Evolutionary conservation across 2,888 invertebrate species (phyloP).

Genomic region (Aphidius colemani): DNA sequence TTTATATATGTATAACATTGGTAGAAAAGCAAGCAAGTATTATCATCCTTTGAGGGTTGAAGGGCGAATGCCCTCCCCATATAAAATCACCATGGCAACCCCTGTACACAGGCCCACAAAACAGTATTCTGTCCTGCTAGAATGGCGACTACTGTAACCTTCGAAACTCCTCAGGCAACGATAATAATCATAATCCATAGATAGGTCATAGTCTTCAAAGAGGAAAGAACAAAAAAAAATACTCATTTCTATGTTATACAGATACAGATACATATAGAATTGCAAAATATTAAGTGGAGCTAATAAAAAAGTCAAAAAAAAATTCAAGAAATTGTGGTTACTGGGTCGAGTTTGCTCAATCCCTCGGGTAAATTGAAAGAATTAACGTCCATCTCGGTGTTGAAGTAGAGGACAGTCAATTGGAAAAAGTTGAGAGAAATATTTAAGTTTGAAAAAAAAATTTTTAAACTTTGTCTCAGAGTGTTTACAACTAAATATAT

Average conservation of each 20-base stretch:
- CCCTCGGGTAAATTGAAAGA: no score
- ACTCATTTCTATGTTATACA: neutral
- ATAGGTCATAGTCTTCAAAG: slow-evolving; percentile 2
- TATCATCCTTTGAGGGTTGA: slow-evolving; percentile 51
- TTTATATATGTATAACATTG: slow-evolving; percentile 33
- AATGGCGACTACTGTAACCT: slow-evolving; percentile 53
- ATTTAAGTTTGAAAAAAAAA: no score
- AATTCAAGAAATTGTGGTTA: no score
- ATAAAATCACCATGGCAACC: slow-evolving; percentile 58
- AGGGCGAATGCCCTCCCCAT: slow-evolving; percentile 49
- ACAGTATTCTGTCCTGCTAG: slow-evolving; percentile 53
- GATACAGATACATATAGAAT: no score
- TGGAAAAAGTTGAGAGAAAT: no score
- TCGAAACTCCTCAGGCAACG: slow-evolving; percentile 40
- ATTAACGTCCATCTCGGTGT: no score
- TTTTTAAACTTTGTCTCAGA: no score
- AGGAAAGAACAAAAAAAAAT: neutral
- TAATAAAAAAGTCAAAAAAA: no score
- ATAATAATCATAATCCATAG: slow-evolving; percentile 34
- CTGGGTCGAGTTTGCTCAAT: no score
- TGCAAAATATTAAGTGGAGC: no score
- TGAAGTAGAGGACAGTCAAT: no score
- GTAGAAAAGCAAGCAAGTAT: slow-evolving; percentile 50
- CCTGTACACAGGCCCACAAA: slow-evolving; percentile 50
- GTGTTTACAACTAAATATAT: no score